These are phyloP conservation scores for Nyctibius grandis DNA, from an alignment of 2,797 vertebrate genomes.

Conservation along the genomic window DNA sequence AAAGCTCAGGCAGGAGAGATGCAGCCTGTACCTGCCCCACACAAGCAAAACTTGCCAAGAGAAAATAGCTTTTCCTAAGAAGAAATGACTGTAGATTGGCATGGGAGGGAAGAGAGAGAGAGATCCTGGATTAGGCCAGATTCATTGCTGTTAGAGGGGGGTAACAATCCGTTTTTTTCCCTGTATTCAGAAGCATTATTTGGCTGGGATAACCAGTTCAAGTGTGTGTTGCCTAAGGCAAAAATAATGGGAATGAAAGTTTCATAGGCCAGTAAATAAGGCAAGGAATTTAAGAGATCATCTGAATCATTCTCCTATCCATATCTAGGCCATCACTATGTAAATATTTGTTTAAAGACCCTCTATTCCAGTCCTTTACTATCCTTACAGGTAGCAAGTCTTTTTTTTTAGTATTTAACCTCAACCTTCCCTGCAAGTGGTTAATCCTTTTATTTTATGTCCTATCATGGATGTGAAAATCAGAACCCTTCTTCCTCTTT, in stretches of 20 bases:
- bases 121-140: background rate
- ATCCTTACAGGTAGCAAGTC: background rate
- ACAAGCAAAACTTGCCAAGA: background rate
- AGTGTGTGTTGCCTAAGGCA: background rate
- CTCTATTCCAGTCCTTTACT: background rate
- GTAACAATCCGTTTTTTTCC: accelerated
- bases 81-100: background rate
- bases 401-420: background rate
- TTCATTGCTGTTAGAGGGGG: background rate
- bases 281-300: background rate
- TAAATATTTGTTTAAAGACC: background rate
- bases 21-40: background rate
- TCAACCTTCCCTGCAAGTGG: background rate
- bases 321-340: background rate
- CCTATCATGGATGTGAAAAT: background rate
- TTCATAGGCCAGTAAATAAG: background rate
- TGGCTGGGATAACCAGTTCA: background rate
- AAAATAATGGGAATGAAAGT: background rate
- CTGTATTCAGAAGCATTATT: background rate
- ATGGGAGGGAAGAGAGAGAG: background rate
- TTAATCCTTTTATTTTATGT: slow-evolving; percentile 2
- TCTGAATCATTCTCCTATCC: background rate
- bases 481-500: background rate
- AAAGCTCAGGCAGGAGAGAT: background rate
- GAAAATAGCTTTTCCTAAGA: background rate